Base-by-base conservation (phyloP, 2,113 vertebrate species). In the Hemicordylus capensis region DNA sequence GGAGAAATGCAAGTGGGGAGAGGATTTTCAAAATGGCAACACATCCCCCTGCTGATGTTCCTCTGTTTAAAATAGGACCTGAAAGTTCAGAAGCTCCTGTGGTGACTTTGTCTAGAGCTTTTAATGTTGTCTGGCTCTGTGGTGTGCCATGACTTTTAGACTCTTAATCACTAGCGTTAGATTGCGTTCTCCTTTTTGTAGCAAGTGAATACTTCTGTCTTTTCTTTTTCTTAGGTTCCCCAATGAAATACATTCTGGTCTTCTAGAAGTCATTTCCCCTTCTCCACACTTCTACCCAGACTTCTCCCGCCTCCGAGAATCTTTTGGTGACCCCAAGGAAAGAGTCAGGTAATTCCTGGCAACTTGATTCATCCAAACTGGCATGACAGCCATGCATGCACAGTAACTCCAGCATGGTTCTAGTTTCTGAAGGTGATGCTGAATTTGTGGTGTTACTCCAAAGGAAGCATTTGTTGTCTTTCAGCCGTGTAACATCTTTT, bases 241-340 rank as follows among this genome's bases (percentile, higher is more conserved):
- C 2, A 96, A 91, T 48, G 98, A 99, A 97, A 99, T 99, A 89
- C 97, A 97, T 92, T 97, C 98, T 0, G 98, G 98, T 74, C 97
- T 99, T 83, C 93, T 99, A 93, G 98, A 99, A 92, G 96, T 99
- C 91, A 97, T 99, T 93, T 98, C 98, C 74, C 98, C 98, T 0
- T 98, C 98, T 46, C 95, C 97, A 2, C 97, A 98, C 94, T 99
- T 99, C 95, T 99, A 99, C 87, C 98, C 98, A 34, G 98, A 99
- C 94, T 99, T 99, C 92, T 98, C 98, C 42, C 96, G 94, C 63
- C 97, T 99, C 61, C 92, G 97, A 56, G 98, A 99, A 94, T 98
- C 98, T 54, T 99, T 99, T 59, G 98, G 98, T 15, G 98, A 99
- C 93, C 98, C 98, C 34, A 98, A 98, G 89, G 98, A 99, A 92